Evolutionary conservation across 1,140 invertebrate genomes (phyloP), one percentile per base, ranked within the genome.

Genomic region (Halesus radiatus): DNA sequence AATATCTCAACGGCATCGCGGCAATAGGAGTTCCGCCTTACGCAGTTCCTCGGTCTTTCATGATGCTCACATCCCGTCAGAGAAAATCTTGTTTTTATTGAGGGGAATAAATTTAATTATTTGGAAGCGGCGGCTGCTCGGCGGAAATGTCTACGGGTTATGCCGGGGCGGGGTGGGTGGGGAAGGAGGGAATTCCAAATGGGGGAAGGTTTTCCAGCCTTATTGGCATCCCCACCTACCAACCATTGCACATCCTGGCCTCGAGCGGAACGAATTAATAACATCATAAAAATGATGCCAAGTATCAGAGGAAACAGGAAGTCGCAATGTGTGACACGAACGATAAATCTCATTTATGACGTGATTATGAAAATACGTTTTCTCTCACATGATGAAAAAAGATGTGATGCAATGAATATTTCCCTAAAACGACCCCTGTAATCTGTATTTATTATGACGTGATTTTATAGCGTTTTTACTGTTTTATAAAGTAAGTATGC

Each of bases 91-190:
- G 53, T 79, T 79, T 79, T 79, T 79, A 79, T 79, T 79, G 77
- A 60, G 77, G 53, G 64, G 64, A 79, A 73, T 79, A 79, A 79
- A 79, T 79, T 79, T 73, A 79, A 79, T 79, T 79, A 79, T 79
- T 79, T 53, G 77, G 68, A 79, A 79, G 53, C 50, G 68, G 52
- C 62, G 76, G 20, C 60, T 68, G 52, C 64, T 53, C 52, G 52
- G 15, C 37, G 45, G 76, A 68, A 26, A 62, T 56, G 60, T 22
- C 58, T 54, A 54, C 13, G n/a, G 54, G 3, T 1, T 29, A 50
- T 29, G 60, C 23, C n/a, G 45, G 26, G 29, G 58, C 23, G 50
- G 56, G 10, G 29, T 5, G 54, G 56, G 8, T 37, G 4, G 74
- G 20, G 74, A n/a, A n/a, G 18, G 54, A 7, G 18, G 50, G 45